Percentiles rank a stretch among this genome's conserved stretches.
phyloP scores from a whole-genome alignment of 1,140 invertebrate genomes.

The Eupristina koningsbergeri region DNA sequence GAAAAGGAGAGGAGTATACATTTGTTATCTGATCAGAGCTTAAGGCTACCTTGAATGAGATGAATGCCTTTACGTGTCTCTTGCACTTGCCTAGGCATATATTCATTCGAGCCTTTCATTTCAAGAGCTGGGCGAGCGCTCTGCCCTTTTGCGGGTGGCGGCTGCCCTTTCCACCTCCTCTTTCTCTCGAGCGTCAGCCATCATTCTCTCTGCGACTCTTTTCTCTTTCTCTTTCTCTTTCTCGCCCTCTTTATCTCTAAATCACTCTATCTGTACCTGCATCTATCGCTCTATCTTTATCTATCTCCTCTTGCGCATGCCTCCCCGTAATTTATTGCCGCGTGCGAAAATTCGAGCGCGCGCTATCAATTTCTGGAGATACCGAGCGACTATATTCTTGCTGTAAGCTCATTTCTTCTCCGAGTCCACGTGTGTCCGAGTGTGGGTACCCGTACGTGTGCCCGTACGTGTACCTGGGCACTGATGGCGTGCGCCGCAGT shows the following conservation, averaged over 20 bases:
- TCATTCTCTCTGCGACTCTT: constrained; percentile 50
- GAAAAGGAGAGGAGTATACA: constrained; percentile 63
- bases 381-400: neutral
- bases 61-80: constrained; percentile 71
- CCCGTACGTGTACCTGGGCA: neutral
- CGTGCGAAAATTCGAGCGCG: constrained; percentile 64
- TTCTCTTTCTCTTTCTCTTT: neutral
- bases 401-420: constrained; percentile 20
- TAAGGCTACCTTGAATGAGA: constrained; percentile 71
- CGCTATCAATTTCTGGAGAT: constrained; percentile 57
- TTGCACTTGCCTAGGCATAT: constrained; percentile 69
- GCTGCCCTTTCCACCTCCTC: constrained; percentile 58
- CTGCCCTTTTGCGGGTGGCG: constrained; percentile 65
- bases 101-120: constrained; percentile 70
- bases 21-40: constrained; percentile 72
- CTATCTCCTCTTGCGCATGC: constrained; percentile 2
- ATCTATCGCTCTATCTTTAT: constrained; percentile 59
- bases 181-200: constrained; percentile 50
- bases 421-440: neutral
- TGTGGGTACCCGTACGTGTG: too few relatives aligned
- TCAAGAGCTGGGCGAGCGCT: constrained; percentile 58
- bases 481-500: neutral
- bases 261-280: constrained; percentile 43
- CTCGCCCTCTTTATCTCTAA: constrained; percentile 33
- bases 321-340: constrained; percentile 62